Percentiles rank a stretch among this genome's conserved stretches.
phyloP scores from a whole-genome alignment of 2,797 vertebrate genomes.

The Eulemur rubriventer region DNA sequence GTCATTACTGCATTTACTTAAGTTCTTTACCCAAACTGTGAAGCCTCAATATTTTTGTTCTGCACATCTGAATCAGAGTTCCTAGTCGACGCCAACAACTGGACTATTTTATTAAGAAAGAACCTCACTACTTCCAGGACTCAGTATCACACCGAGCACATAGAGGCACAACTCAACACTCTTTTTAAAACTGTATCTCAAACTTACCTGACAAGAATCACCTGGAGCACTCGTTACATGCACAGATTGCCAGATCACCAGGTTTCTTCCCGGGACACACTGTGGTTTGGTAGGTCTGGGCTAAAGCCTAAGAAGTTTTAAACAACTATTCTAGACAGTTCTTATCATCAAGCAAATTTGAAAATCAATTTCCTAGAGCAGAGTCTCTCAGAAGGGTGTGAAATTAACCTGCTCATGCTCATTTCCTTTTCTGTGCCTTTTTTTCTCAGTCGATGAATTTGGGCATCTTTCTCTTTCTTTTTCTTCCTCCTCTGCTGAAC shows the following conservation, averaged over 20 bases:
- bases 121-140: background rate
- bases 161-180: background rate
- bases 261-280: background rate
- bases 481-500: background rate
- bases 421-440: background rate
- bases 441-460: background rate
- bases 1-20: background rate
- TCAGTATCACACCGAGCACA: background rate
- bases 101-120: background rate
- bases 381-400: background rate
- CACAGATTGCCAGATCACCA: background rate
- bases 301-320: background rate
- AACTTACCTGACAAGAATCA: background rate
- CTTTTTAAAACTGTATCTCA: background rate
- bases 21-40: background rate
- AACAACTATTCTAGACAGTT: background rate
- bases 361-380: slow-evolving; percentile 3
- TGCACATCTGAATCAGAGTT: slow-evolving; percentile 18
- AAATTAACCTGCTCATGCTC: background rate
- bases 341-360: background rate
- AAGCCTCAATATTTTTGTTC: background rate
- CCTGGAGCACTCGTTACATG: background rate
- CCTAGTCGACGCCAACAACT: background rate
- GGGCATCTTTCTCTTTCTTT: background rate
- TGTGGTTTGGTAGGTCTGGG: background rate